These are phyloP conservation scores for Calvadosia cruxmelitensis DNA, from an alignment of 30 jellyfish, hydroid and myxozoan genomes.

Conservation along the genomic window DNA sequence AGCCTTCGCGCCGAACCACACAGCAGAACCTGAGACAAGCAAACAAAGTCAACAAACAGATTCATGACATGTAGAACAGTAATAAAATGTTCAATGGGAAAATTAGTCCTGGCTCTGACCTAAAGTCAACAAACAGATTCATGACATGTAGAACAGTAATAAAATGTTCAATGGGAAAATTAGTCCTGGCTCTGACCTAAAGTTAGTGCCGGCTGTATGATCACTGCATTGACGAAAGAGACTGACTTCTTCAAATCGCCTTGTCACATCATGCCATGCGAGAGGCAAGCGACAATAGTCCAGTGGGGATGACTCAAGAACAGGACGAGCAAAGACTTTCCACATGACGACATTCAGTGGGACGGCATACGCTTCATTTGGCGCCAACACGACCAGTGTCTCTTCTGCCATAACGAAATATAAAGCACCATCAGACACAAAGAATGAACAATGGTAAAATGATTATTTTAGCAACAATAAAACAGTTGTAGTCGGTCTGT, in stretches of 20 bases:
- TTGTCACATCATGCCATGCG: conserved; percentile 68
- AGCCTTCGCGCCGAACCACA: conserved; percentile 45
- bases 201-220: no score
- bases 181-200: background rate
- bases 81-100: no score
- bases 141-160: conserved; percentile 1
- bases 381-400: no score
- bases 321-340: conserved; percentile 62
- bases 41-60: conserved; percentile 4
- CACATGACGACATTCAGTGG: conserved; percentile 62
- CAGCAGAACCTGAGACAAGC: conserved; percentile 21
- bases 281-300: conserved; percentile 51
- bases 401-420: no score
- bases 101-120: background rate
- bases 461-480: no score
- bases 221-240: conserved; percentile 35
- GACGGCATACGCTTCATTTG: conserved; percentile 50
- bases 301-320: conserved; percentile 2
- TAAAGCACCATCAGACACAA: no score
- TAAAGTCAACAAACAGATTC: conserved; percentile 6
- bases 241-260: conserved; percentile 52
- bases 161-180: background rate
- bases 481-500: no score
- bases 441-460: no score
- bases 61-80: conserved; percentile 3